Base-by-base conservation (phyloP, 2,797 vertebrate genomes). In the Urosaurus nigricauda region DNA sequence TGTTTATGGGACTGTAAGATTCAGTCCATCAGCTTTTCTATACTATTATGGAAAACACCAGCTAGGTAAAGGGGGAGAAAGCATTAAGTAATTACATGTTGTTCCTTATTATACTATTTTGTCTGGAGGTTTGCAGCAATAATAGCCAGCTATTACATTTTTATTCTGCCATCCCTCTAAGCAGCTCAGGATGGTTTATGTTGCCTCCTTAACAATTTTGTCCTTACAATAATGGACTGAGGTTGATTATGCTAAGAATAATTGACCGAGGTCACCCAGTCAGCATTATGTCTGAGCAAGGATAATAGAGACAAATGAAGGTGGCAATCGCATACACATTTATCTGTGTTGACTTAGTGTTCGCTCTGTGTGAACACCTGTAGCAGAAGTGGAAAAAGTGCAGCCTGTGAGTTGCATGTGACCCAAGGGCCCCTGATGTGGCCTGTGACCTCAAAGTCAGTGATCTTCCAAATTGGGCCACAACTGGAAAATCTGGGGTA, bases 1-100 rank as follows among this genome's bases (percentile, higher is more conserved):
- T 90, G 75, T 84, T 89, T 91, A 83, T 92, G 26, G 63, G 0
- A 2, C 84, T 56, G 85, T 84, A 93, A 85, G 24, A 12, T 43
- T 13, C 8, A 6, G 0, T 73, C 65, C 92, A 29, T 78, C 12
- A 0, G 63, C 32, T n/a, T 58, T 26, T 0, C 84, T 92, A 65
- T 68, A 58, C 51, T 73, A 89, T 93, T 93, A 71, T 35, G 9
- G 79, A 91, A 71, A 93, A 21, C 13, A 58, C 13, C 47, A 13
- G 6, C 65, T 70, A 71, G 2, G 74, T 87, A 21, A 86, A 51
- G 56, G 9, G 32, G 58, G 29, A 19, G 65, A 11, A 37, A 29
- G 11, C 13, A 87, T 29, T 56, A 73, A 35, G 14, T 51, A 79
- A 37, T 79, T 65, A 70, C 32, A 40, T 79, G n/a, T 70, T 21